Evolutionary conservation across 2,888 invertebrate genomes (phyloP), one percentile per base, ranked within the genome.

Genomic region (Corythucha ciliata): DNA sequence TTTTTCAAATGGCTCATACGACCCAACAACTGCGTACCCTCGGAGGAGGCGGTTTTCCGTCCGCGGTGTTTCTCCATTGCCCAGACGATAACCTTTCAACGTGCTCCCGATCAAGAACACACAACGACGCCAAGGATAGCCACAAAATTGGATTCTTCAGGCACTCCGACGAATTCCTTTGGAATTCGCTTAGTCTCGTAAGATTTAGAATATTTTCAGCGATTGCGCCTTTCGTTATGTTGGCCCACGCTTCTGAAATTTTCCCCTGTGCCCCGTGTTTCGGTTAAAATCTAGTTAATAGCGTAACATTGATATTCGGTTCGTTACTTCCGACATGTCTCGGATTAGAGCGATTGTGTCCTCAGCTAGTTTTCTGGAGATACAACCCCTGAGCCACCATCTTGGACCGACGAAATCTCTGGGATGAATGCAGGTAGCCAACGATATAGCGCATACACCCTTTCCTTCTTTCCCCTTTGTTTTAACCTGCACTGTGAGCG

Each of bases 81-180:
- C 83, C 84, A 22, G 83, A 82, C 0, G 83, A 82, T 49, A 84
- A 68, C 54, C 80, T 69, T 60, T 92, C 91, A 1, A 91, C 87
- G 65, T 94, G 91, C 56, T 91, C 87, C 50, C 85, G 83, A 63
- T 92, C 90, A 58, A 96, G 75, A 3, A 94, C 89, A 68, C 94
- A 92, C 12, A 97, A 76, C 1, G 96, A 88, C 1, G 94, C 90
- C 46, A 97, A 70, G 0, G 93, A 86, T 61, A 94, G 70, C 97
- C 97, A 97, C 47, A 93, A 73, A 0, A 85, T 82, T 2, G 92
- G 85, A 25, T 82, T 80, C 60, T 81, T 79, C 39, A 93, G 73
- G 67, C 93, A 94, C 58, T 81, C 78, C 39, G 76, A 75, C 0
- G 87, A 88, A 7, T 74, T 72, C 44, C 92, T 76, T 58, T 82